phyloP scores from a whole-genome alignment of 2,888 invertebrate genomes.

The Drosophila melanocephala region DNA sequence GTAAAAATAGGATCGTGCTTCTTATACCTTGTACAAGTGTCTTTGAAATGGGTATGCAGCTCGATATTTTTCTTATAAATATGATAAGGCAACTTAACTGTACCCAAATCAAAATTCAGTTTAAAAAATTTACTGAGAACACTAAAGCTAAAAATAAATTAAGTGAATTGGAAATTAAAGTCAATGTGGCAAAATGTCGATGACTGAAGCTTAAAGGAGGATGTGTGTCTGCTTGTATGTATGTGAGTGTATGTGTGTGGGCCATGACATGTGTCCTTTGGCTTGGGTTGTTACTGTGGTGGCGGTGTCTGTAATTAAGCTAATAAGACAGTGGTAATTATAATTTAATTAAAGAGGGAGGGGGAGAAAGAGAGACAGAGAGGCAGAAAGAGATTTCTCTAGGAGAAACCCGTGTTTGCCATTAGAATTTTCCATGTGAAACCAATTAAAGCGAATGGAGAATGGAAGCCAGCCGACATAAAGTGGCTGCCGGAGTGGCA shows the following conservation, averaged over 20 bases:
- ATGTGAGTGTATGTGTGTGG: neutral
- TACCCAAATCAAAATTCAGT: neutral
- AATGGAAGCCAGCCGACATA: constrained; percentile 2
- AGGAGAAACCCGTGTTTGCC: constrained; percentile 56
- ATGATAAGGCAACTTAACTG: neutral
- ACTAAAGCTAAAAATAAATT: neutral
- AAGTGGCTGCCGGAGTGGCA: constrained; percentile 23
- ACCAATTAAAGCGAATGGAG: constrained; percentile 58
- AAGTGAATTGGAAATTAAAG: constrained; percentile 10
- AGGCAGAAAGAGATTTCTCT: neutral
- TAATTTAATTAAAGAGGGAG: constrained; percentile 73
- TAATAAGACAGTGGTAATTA: constrained; percentile 76
- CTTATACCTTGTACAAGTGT: neutral
- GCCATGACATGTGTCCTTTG: constrained; percentile 36
- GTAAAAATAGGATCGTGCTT: neutral
- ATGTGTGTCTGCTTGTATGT: neutral
- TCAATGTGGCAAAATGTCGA: constrained; percentile 10
- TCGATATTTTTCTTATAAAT: neutral
- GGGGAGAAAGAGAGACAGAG: neutral
- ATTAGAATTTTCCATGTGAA: constrained; percentile 64
- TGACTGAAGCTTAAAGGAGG: constrained; percentile 8
- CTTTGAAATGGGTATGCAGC: neutral
- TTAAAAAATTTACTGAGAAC: neutral
- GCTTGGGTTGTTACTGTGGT: constrained; percentile 43
- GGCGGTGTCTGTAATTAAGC: constrained; percentile 68